Evolutionary conservation across 2,888 invertebrate genomes (phyloP).

Genomic region (Drosophila kanekoi): DNA sequence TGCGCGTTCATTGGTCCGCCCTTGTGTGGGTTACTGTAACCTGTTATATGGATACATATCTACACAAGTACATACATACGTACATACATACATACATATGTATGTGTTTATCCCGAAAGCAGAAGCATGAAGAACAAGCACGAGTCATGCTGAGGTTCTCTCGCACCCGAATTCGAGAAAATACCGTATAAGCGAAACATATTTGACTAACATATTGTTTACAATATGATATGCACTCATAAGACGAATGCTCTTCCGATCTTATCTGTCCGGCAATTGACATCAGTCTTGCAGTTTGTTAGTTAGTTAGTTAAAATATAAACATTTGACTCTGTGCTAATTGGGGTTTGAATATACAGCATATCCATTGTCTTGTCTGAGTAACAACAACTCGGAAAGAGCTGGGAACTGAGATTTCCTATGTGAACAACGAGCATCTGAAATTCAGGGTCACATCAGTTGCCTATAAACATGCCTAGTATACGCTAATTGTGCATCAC

Average conservation of each 20-base stretch:
- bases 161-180: constrained; percentile 11
- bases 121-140: constrained; percentile 7
- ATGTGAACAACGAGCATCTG: constrained; percentile 33
- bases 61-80: neutral
- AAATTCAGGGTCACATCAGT: constrained; percentile 27
- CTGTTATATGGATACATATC: constrained; percentile 46
- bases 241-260: constrained; percentile 2
- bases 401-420: constrained; percentile 4
- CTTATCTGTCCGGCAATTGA: constrained; percentile 23
- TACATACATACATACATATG: too few relatives aligned
- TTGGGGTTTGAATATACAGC: constrained; percentile 18
- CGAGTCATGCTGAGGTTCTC: constrained; percentile 13
- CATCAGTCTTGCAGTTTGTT: neutral
- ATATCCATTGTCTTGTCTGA: constrained; percentile 31
- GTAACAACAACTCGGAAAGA: constrained; percentile 1
- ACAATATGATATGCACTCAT: constrained; percentile 23
- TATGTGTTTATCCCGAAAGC: neutral
- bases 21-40: constrained; percentile 62
- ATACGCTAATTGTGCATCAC: neutral
- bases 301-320: constrained; percentile 7
- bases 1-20: constrained; percentile 34
- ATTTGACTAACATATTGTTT: constrained; percentile 13
- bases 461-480: neutral
- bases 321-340: constrained; percentile 31
- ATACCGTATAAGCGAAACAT: neutral